A percentile compares a stretch with the other conserved stretches of the same genome.
Evolutionary conservation across 2,797 vertebrate species (phyloP).

Genomic region (Anabas testudineus): DNA sequence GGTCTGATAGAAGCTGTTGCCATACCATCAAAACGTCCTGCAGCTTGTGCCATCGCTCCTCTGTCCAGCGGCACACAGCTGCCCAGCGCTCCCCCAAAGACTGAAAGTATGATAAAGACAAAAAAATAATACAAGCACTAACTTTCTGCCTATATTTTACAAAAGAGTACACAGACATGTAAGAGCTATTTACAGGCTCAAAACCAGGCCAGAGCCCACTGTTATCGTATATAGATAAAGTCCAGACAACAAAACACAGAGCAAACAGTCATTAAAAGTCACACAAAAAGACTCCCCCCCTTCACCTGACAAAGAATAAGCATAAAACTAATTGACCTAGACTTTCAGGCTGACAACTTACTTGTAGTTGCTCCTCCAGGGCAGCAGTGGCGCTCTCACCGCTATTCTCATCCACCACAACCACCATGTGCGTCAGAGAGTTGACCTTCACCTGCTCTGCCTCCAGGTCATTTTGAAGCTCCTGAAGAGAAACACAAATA

Average conservation of each 20-base stretch:
- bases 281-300: neutral
- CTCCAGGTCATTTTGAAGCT: constrained; percentile 94
- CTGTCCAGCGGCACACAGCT: constrained; percentile 97
- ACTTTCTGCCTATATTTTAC: neutral
- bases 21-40: constrained; percentile 91
- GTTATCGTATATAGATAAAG: neutral
- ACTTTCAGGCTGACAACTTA: constrained; percentile 57
- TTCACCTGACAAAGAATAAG: neutral
- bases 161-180: neutral
- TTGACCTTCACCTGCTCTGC: constrained; percentile 97
- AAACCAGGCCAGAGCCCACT: neutral
- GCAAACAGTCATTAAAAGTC: too few species aligned
- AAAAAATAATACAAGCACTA: neutral
- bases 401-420: constrained; percentile 96
- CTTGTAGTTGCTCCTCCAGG: constrained; percentile 95
- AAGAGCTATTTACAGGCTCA: neutral
- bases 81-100: constrained; percentile 96
- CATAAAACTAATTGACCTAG: neutral
- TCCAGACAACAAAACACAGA: neutral
- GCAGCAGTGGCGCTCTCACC: constrained; percentile 92
- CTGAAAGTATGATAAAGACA: constrained; percentile 70
- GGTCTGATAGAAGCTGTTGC: constrained; percentile 94
- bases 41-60: constrained; percentile 91
- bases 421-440: constrained; percentile 98
- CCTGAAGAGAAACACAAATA: constrained; percentile 76